A percentile compares a stretch with the other conserved stretches of the same genome.
Conservation (phyloP, 1,140 invertebrate genomes). For the Heterodera schachtii region DNA sequence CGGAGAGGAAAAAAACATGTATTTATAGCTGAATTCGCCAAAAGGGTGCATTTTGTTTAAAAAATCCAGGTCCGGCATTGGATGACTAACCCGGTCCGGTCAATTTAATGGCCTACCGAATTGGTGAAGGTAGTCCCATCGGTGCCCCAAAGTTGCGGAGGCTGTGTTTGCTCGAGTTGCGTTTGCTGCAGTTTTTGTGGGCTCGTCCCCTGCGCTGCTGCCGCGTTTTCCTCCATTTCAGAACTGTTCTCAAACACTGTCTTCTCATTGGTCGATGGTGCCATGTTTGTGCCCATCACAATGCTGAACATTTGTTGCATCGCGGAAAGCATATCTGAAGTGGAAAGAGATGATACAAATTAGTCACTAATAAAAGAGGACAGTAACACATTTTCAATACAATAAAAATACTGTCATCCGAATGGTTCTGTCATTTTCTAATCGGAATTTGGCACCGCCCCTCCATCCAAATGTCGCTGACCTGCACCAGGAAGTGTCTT, state of each 20-base stretch:
- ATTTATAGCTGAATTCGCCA: too few species aligned
- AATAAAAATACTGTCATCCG: too few species aligned
- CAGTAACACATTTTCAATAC: background rate
- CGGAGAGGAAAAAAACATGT: too few species aligned
- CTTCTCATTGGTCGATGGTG: conserved; percentile 12
- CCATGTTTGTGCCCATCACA: conserved; percentile 23
- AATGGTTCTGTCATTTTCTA: too few species aligned
- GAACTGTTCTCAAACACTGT: conserved; percentile 13
- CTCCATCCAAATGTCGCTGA: background rate
- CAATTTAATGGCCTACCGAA: conserved; percentile 10
- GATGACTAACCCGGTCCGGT: too few species aligned
- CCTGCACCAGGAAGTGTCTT: conserved; percentile 20
- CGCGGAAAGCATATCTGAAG: conserved; percentile 31
- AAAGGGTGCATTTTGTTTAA: too few species aligned
- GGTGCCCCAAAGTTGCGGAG: conserved; percentile 41
- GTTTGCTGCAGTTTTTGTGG: conserved; percentile 1
- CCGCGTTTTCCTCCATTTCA: background rate
- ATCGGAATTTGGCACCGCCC: too few species aligned
- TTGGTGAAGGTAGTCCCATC: conserved; percentile 28
- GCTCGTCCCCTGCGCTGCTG: background rate
- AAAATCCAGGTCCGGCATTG: too few species aligned
- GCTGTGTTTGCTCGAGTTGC: conserved; percentile 20
- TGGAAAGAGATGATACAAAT: background rate
- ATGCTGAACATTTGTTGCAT: conserved; percentile 40
- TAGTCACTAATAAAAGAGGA: background rate